phyloP scores from a whole-genome alignment of 2,888 invertebrate genomes.

The Augochlorella aurata region DNA sequence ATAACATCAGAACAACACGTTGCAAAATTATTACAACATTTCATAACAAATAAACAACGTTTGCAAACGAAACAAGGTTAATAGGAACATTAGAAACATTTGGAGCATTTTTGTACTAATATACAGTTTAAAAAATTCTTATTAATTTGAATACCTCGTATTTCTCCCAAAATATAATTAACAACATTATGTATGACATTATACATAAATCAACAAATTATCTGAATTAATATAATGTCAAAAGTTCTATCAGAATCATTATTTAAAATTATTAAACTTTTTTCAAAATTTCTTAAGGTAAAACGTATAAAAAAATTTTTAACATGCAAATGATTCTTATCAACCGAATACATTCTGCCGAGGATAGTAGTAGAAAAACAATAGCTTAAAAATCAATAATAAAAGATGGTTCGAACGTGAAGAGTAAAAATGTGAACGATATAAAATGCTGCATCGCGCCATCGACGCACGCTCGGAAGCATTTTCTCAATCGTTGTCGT shows the following conservation, averaged over 20 bases:
- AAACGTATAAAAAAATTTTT: not conserved
- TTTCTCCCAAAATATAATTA: not conserved
- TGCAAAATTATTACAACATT: not conserved
- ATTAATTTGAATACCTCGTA: not conserved
- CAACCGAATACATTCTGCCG: not conserved
- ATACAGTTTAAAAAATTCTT: not conserved
- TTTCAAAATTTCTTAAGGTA: too few relatives aligned
- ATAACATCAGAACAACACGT: not conserved
- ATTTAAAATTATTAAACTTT: not conserved
- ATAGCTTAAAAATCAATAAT: constrained; percentile 13
- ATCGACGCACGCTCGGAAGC: not conserved
- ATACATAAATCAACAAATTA: not conserved
- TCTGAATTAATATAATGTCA: not conserved
- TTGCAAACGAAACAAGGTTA: not conserved
- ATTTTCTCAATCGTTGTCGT: constrained; percentile 21
- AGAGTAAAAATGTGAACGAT: not conserved
- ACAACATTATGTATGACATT: not conserved
- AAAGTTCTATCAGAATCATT: not conserved
- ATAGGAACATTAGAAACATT: not conserved
- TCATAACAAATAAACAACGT: too few relatives aligned
- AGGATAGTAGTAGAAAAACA: not conserved
- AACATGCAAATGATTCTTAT: not conserved
- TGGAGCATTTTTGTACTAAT: not conserved
- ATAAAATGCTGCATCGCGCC: not conserved
- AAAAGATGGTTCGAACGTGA: not conserved